phyloP scores from a whole-genome alignment of 2,888 invertebrate genomes.

The Ophion ventricosus region DNA sequence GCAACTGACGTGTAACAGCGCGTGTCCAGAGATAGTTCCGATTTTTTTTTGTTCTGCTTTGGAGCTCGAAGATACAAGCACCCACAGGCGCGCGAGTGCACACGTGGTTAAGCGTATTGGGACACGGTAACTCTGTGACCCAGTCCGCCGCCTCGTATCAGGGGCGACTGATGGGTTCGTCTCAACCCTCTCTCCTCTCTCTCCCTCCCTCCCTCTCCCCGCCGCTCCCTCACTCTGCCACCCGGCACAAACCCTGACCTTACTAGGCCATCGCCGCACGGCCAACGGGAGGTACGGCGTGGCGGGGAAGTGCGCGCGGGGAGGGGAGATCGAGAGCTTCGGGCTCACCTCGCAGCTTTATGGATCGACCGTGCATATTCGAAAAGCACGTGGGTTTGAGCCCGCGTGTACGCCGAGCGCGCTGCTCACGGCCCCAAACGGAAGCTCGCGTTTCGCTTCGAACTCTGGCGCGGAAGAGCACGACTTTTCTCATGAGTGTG shows the following conservation, averaged over 20 bases:
- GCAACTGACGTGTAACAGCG: neutral
- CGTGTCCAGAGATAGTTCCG: neutral
- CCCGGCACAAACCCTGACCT: slow-evolving; percentile 61
- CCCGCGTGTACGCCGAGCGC: neutral
- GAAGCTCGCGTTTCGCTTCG: neutral
- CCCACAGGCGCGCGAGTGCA: slow-evolving; percentile 2
- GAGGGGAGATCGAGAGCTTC: slow-evolving; percentile 18
- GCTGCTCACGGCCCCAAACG: neutral
- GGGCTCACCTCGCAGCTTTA: slow-evolving; percentile 16
- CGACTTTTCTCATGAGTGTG: neutral
- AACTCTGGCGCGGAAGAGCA: neutral
- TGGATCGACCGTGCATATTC: slow-evolving; percentile 43
- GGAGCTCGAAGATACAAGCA: neutral
- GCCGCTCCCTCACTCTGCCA: neutral
- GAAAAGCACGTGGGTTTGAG: slow-evolving; percentile 27
- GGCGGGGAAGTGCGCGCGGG: slow-evolving; percentile 1
- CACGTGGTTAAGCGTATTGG: slow-evolving; percentile 50
- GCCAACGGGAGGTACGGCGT: neutral
- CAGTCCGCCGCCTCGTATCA: slow-evolving; percentile 59
- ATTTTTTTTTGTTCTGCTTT: neutral
- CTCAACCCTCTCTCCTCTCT: slow-evolving; percentile 33
- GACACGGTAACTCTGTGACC: slow-evolving; percentile 59
- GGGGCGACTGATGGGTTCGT: slow-evolving; percentile 52
- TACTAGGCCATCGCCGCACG: slow-evolving; percentile 51
- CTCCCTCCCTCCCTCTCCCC: neutral